Evolutionary conservation across 2,888 invertebrate species (phyloP).

Genomic region (Ephialtes manifestator): DNA sequence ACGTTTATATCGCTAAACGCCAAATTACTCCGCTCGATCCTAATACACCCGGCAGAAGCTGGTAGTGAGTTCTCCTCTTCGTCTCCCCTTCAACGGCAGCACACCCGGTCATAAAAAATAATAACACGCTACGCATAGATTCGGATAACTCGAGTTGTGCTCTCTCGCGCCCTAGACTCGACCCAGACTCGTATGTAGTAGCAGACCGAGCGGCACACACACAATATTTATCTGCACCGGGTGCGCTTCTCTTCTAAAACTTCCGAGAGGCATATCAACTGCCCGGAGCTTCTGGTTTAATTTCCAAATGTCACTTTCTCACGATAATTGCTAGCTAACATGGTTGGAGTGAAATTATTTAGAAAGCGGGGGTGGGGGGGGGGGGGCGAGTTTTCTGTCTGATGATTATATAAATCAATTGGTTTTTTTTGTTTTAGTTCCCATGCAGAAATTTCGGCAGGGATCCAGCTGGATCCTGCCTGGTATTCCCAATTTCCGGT

Average conservation of each 20-base stretch:
- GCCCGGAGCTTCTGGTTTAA: constrained; percentile 57
- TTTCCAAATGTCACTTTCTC: constrained; percentile 44
- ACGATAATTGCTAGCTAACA: neutral
- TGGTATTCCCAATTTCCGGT: no score
- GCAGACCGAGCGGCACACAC: constrained; percentile 17
- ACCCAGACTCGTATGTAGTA: constrained; percentile 48
- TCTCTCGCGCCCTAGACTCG: constrained; percentile 52
- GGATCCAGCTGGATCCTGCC: no score
- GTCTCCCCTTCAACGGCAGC: constrained; percentile 58
- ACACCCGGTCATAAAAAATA: constrained; percentile 81
- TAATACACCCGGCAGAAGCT: constrained; percentile 63
- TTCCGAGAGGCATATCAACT: constrained; percentile 50
- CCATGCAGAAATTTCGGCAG: no score
- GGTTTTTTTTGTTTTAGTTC: no score
- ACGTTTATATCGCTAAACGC: constrained; percentile 85
- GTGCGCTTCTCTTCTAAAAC: constrained; percentile 56
- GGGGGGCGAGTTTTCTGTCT: neutral
- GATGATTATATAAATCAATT: no score
- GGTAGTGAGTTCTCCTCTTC: no score
- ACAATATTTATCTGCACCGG: constrained; percentile 51
- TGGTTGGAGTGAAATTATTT: no score
- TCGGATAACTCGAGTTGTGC: constrained; percentile 55
- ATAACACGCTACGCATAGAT: constrained; percentile 80
- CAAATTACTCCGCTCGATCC: constrained; percentile 81
- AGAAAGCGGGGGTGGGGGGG: no score